A percentile compares a stretch with the other conserved stretches of the same genome.
phyloP scores from a whole-genome alignment of 2,113 vertebrate species.

The Typhlomys cinereus region DNA sequence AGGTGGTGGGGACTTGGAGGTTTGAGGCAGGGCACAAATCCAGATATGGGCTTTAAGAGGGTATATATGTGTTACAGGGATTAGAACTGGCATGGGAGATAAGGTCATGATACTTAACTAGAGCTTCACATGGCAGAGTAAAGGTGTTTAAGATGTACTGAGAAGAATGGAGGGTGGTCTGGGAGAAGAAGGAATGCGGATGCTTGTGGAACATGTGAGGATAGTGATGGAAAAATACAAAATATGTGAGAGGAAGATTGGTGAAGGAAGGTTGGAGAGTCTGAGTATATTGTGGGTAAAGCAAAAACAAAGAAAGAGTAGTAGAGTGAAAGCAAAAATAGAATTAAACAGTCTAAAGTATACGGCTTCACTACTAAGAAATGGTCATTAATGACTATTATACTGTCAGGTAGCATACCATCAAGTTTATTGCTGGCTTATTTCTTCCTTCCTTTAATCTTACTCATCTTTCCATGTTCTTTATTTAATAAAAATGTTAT shows the following conservation, averaged over 20 bases:
- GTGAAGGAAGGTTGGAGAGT: background rate
- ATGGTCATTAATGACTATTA: background rate
- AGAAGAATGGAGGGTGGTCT: background rate
- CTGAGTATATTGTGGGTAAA: background rate
- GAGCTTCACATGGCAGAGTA: background rate
- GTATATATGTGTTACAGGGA: background rate
- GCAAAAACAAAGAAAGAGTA: background rate
- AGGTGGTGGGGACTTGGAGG: background rate
- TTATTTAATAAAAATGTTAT: constrained; percentile 39
- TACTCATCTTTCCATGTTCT: constrained; percentile 31
- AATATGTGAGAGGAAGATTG: background rate
- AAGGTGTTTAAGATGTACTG: background rate
- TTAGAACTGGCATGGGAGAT: background rate
- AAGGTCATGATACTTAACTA: background rate
- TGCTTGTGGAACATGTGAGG: background rate
- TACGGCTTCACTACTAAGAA: background rate
- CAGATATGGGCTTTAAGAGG: background rate
- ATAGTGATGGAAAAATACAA: background rate
- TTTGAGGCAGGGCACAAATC: background rate
- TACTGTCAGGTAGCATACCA: background rate
- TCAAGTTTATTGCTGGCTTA: background rate
- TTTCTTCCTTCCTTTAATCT: constrained; percentile 33
- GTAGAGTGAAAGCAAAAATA: too few species aligned
- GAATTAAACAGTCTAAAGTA: background rate
- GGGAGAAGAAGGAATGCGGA: background rate